phyloP scores from a whole-genome alignment of 2,888 invertebrate species.

The Morinoia aosen region DNA sequence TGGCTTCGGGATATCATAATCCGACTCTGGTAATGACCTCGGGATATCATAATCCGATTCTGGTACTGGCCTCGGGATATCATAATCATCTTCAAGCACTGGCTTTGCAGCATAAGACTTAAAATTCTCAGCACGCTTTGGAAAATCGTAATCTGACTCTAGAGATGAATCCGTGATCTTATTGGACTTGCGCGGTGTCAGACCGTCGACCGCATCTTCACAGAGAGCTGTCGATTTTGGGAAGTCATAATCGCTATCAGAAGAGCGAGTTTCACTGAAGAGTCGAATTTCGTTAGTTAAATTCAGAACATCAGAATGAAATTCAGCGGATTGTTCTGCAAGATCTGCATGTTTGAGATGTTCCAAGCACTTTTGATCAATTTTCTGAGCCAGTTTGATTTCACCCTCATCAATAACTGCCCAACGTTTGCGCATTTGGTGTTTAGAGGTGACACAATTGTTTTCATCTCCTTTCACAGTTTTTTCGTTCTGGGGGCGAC shows the following conservation, averaged over 20 bases:
- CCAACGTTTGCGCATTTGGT: background rate
- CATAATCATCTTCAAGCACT: background rate
- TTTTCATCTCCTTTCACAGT: background rate
- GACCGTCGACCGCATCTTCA: background rate
- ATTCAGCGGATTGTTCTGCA: background rate
- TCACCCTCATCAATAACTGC: background rate
- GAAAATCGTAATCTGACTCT: background rate
- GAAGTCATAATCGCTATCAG: conserved; percentile 5
- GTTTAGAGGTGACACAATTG: background rate
- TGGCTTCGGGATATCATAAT: background rate
- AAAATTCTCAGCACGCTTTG: background rate
- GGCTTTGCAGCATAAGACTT: background rate
- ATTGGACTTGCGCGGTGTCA: background rate
- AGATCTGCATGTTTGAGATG: background rate
- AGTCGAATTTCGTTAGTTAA: background rate
- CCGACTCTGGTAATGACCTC: background rate
- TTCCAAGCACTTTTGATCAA: background rate
- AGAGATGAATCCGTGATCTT: background rate
- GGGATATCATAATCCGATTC: background rate
- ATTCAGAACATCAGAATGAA: background rate
- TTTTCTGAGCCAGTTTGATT: background rate
- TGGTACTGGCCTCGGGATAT: background rate
- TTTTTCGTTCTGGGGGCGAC: background rate
- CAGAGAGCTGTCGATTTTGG: background rate
- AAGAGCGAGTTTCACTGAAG: background rate